Evolutionary conservation across 2,888 invertebrate species (phyloP).

Genomic region (Congeria kusceri): DNA sequence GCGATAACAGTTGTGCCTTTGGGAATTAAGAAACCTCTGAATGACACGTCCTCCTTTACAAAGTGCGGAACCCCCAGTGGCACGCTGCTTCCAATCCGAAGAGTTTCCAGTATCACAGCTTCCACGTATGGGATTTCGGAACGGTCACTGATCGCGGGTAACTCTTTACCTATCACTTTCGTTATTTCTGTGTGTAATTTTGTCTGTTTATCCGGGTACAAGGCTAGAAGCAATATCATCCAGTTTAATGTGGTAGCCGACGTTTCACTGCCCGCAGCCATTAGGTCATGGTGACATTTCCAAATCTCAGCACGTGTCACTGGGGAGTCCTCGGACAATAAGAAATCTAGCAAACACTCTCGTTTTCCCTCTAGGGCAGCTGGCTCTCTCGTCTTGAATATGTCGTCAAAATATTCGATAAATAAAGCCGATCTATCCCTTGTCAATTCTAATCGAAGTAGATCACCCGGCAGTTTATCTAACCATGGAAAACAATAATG

Average conservation of each 20-base stretch:
- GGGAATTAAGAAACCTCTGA: constrained; percentile 79
- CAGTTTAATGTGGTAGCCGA: constrained; percentile 94
- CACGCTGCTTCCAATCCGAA: constrained; percentile 70
- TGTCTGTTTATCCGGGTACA: constrained; percentile 88
- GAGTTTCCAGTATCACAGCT: constrained; percentile 76
- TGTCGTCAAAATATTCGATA: constrained; percentile 15
- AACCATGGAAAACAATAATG: constrained; percentile 45
- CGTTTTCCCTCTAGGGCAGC: constrained; percentile 14
- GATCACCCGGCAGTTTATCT: constrained; percentile 42
- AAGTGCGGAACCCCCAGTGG: constrained; percentile 69
- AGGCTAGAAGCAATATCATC: constrained; percentile 92
- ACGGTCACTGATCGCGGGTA: constrained; percentile 65
- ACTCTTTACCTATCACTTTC: constrained; percentile 80
- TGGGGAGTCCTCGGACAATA: constrained; percentile 12
- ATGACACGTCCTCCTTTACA: constrained; percentile 67
- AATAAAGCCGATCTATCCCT: neutral
- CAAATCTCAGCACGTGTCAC: constrained; percentile 42
- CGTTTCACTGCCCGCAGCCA: constrained; percentile 87
- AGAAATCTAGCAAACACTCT: constrained; percentile 34
- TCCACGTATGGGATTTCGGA: constrained; percentile 69
- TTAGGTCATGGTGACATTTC: constrained; percentile 65
- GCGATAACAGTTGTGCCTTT: constrained; percentile 66
- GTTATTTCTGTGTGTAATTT: constrained; percentile 65
- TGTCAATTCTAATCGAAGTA: constrained; percentile 1
- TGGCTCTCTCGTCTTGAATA: constrained; percentile 14